Base-by-base conservation (phyloP, 2,797 vertebrate genomes). In the Tokudaia muenninki region DNA sequence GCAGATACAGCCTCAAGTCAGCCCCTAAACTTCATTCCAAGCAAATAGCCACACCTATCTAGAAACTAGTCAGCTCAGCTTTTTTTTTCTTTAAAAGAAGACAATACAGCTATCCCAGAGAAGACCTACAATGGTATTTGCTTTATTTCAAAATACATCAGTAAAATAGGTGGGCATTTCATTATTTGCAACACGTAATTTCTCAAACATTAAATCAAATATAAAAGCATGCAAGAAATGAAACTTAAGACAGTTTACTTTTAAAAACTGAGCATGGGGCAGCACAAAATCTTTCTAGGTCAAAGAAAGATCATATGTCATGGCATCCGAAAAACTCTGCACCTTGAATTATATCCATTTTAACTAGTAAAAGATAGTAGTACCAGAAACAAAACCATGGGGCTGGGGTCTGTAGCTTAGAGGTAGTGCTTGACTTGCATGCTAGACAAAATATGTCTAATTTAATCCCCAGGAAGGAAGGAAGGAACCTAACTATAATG, bases 1-100 rank as follows among this genome's bases (percentile, higher is more conserved):
- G 77, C n/a, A 96, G 97, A 97, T 97, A 96, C 0, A 31, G 86
- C 67, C 93, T 67, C 87, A 77, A 91, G 82, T 61, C 67, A 94
- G 44, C 37, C 63, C 63, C 61, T 34, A 50, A 65, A 37, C 75
- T 41, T 75, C 74, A 86, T 88, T 80, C 88, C 67, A 77, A 94
- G 82, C 88, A 79, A 19, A 55, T 29, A 55, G 41, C 74, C 37
- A 37, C 57, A 24, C 55, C 74, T 94, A 80, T n/a, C 93, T n/a
- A 59, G 82, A 97, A 86, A 61, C 44, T 77, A 82, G 81, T 88
- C 87, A 89, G 50, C 70, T 87, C 72, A 91, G 55, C 34, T 50
- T 26, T 87, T 93, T 80, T 57, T 34, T n/a, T 50, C n/a, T 24
- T 81, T 14, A 74, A 67, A 92, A 44, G n/a, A 47, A 75, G 44